Base-by-base conservation (phyloP, 2,888 invertebrate species). In the Artemia sinica region DNA sequence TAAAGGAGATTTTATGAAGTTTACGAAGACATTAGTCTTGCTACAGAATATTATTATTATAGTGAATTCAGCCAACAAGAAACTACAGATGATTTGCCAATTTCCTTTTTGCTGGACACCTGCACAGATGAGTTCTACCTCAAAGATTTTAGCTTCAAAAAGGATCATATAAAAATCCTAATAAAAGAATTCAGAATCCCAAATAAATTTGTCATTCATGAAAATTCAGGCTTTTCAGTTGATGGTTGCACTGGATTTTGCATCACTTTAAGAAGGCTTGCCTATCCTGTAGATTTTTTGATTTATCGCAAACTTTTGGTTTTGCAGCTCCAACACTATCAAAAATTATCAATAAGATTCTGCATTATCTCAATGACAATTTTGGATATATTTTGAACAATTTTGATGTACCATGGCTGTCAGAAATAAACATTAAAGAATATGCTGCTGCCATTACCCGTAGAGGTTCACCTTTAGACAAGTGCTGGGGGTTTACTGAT, bases 401-500 rank as follows among this genome's bases (percentile, higher is more conserved):
- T 13, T 52, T 52, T 52, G 52, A 52, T 52, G 52, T 52, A 52
- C 52, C 52, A 52, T 52, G 52, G 52, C n/a, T 52, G 52, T 13
- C 13, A 13, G 13, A 52, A 52, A 12, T 13, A n/a, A 52, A 52
- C 12, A 52, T 52, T n/a, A 52, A 52, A n/a, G 52, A 52, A 52
- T 52, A 52, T n/a, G 12, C 52, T 52, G 12, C n/a, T 12, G 52
- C 52, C n/a, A n/a, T 52, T 12, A 13, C n/a, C 13, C 12, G 52
- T 13, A 52, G 2, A 52, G 52, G 2, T n/a, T 13, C 52, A n/a
- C 52, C 52, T n/a, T 52, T 1, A 1, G 52, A 52, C 52, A 52
- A 52, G 52, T 52, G 52, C 52, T 52, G 52, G 52, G 52, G 52
- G n/a, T 52, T 52, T n/a, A n/a, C n/a, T n/a, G 52, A 52, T 52